Evolutionary conservation across 2,888 invertebrate genomes (phyloP), one percentile per base, ranked within the genome.

Genomic region (Endomychus coccineus): DNA sequence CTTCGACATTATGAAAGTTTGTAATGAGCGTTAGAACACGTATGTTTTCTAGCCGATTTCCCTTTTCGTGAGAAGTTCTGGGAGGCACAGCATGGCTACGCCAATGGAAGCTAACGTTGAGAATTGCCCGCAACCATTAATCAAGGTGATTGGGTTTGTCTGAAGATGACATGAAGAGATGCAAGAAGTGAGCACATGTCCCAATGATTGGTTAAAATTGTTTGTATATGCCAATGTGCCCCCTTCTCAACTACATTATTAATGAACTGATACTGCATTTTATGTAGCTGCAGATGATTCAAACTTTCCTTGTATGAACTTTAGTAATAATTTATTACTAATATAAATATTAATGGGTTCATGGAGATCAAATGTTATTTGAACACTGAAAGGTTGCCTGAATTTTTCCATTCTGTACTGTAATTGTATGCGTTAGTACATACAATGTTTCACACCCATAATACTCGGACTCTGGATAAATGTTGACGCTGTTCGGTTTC

Each of bases 251-350:
- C 42, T 39, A 32, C 23, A 43, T 55, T 50, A 55, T 51, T 54
- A 53, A 55, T 54, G 52, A 50, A 49, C 44, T 45, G 47, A 45
- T 45, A 46, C 44, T 49, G 48, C 47, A 49, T 47, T 51, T 56
- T 53, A 50, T 52, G 46, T 50, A 52, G 51, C 48, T 44, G 42
- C 45, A 42, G 46, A 48, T 43, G 44, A 47, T 46, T 34, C 36
- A 40, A 28, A 43, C 48, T 48, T 46, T 47, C 45, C 39, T 48
- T 28, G 34, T 36, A 39, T 49, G 52, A 50, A 50, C 51, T 52
- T 54, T 54, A 50, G 45, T 48, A 47, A 51, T 48, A 50, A 54
- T 53, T 52, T 52, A 52, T 50, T 50, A 39, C 45, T 38, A 48
- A 44, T 48, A 48, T 52, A 51, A 52, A 50, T 49, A 50, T 48